phyloP scores from a whole-genome alignment of 2,797 vertebrate species.

The Potorous gilbertii region DNA sequence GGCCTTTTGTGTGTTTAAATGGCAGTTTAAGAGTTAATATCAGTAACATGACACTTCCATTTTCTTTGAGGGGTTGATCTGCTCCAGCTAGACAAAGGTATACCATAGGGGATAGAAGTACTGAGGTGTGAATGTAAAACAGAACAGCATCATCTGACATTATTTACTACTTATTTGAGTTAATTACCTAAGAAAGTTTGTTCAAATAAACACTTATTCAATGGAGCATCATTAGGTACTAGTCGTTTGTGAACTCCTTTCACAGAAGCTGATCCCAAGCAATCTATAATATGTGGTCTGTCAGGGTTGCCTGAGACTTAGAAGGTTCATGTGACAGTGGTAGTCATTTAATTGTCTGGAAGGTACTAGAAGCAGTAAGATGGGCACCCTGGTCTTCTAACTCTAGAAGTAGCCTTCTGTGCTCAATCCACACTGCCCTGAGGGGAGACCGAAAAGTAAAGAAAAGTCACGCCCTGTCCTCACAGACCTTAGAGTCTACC shows the following conservation, averaged over 20 bases:
- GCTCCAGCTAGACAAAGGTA: neutral
- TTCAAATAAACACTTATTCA: neutral
- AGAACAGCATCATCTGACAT: neutral
- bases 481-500: neutral
- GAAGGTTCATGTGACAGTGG: neutral
- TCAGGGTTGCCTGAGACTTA: neutral
- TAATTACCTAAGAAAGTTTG: neutral
- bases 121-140: neutral
- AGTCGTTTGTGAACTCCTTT: neutral
- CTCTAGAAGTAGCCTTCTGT: neutral
- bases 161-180: neutral
- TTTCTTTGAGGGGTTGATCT: neutral
- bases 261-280: neutral
- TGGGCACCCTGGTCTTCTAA: neutral
- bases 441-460: neutral
- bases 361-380: neutral
- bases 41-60: neutral
- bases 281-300: neutral
- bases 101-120: neutral
- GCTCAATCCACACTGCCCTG: neutral
- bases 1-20: slow-evolving; percentile 20
- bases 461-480: neutral
- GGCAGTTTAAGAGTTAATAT: slow-evolving; percentile 12
- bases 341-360: neutral
- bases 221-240: neutral